Conservation (phyloP, 2,888 invertebrate genomes). For the Entomobrya multifasciata region DNA sequence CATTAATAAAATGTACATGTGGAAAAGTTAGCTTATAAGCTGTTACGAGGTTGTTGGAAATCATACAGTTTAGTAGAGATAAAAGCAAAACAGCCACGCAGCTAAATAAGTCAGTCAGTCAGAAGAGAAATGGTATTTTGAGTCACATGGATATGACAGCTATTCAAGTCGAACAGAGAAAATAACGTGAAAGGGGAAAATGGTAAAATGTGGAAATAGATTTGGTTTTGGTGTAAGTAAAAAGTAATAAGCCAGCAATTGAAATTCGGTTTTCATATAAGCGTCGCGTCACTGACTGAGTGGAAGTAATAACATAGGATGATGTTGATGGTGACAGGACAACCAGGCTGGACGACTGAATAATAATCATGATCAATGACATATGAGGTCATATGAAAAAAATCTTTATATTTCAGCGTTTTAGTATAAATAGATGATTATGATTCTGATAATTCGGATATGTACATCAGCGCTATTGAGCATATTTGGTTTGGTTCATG, state of each 20-base stretch:
- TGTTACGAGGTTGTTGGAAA: too few relatives aligned
- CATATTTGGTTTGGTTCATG: too few relatives aligned
- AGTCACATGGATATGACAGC: slow-evolving; percentile 69
- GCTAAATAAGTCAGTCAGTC: slow-evolving; percentile 25
- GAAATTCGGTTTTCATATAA: slow-evolving; percentile 11
- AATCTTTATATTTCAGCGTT: not conserved
- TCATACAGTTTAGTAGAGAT: too few relatives aligned
- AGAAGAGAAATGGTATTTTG: slow-evolving; percentile 38
- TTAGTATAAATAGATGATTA: not conserved
- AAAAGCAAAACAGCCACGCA: slow-evolving; percentile 13
- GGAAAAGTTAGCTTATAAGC: not conserved
- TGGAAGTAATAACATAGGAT: not conserved
- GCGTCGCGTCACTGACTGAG: slow-evolving; percentile 23
- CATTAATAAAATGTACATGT: not conserved
- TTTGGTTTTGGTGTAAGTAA: slow-evolving; percentile 27
- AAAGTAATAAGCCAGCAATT: slow-evolving; percentile 29
- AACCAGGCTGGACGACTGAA: not conserved
- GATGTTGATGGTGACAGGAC: slow-evolving; percentile 29
- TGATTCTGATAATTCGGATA: not conserved
- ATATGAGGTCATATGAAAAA: not conserved
- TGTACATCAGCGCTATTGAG: not conserved
- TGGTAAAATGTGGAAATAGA: slow-evolving; percentile 34
- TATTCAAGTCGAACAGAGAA: slow-evolving; percentile 71
- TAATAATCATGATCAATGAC: slow-evolving; percentile 2
- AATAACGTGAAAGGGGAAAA: slow-evolving; percentile 53